Evolutionary conservation across 1,140 invertebrate genomes (phyloP), one percentile per base, ranked within the genome.

Genomic region (Drosophila parabipectinata): DNA sequence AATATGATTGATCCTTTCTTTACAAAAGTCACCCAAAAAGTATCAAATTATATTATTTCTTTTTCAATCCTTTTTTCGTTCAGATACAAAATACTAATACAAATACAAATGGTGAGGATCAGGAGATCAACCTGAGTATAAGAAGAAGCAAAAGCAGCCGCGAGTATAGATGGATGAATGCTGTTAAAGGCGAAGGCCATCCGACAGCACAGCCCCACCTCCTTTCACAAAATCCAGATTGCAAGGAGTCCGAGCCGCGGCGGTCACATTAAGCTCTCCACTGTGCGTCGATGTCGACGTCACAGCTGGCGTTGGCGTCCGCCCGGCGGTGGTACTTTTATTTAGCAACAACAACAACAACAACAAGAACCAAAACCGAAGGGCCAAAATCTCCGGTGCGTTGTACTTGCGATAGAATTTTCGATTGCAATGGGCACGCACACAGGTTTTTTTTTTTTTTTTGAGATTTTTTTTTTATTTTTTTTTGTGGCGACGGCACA

Each of bases 171-270:
- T 89, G 83, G 83, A 82, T 83, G 83, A 79, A 87, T 79, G 79
- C 75, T 88, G 79, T 83, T 87, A 87, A 82, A 78, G 67, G 71
- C 84, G 83, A 88, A 88, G 83, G 83, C 83, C 83, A 88, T 88
- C 84, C 83, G 88, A 83, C 44, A 52, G 34, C 24, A 28, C 45
- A 39, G 55, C 21, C n/a, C 68, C 48, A 12, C 54, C 52, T 34
- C 28, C 48, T 44, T 44, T 30, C 55, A 52, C 61, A 68, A 79
- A 71, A 87, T 88, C 84, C 79, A 83, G 83, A 89, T 88, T 89
- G 83, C 76, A 57, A 81, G 69, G 55, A 79, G 79, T 55, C 48
- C 39, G 10, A 58, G 50, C 54, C 62, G 72, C 72, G 60, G 50
- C 75, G 82, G 83, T 87, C 82, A 85, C 83, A 87, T 87, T 88